phyloP scores from a whole-genome alignment of 1,140 invertebrate genomes.

The Leptopilina boulardi region DNA sequence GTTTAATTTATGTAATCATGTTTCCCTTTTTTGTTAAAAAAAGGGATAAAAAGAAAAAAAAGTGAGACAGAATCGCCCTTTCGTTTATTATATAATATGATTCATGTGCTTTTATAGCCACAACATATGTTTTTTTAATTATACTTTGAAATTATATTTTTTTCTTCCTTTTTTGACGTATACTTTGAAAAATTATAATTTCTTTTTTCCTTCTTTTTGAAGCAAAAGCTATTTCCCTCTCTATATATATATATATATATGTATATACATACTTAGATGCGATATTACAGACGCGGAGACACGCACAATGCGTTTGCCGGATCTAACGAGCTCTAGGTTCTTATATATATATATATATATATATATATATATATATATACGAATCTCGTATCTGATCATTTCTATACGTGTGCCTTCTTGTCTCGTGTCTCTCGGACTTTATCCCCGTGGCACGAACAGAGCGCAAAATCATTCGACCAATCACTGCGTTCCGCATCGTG shows the following conservation, averaged over 20 bases:
- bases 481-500: conserved; percentile 20
- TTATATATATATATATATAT: too few species aligned
- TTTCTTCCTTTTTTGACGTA: too few species aligned
- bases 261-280: conserved; percentile 7
- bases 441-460: not conserved
- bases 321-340: conserved; percentile 32
- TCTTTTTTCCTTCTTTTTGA: not conserved
- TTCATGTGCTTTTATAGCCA: not conserved
- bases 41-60: too few species aligned
- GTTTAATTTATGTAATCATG: conserved; percentile 21
- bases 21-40: conserved; percentile 1
- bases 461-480: conserved; percentile 20
- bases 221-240: conserved; percentile 1
- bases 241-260: not conserved
- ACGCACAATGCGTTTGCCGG: conserved; percentile 33
- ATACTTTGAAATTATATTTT: too few species aligned
- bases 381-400: conserved; percentile 20
- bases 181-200: not conserved
- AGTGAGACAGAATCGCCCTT: not conserved
- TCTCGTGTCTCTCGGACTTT: conserved; percentile 14
- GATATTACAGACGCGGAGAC: conserved; percentile 31
- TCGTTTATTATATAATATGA: conserved; percentile 3
- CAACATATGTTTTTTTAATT: too few species aligned
- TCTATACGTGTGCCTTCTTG: conserved; percentile 17
- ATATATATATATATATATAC: too few species aligned